Conservation (phyloP, 1,140 invertebrate species). For the Cecropterus lyciades region DNA sequence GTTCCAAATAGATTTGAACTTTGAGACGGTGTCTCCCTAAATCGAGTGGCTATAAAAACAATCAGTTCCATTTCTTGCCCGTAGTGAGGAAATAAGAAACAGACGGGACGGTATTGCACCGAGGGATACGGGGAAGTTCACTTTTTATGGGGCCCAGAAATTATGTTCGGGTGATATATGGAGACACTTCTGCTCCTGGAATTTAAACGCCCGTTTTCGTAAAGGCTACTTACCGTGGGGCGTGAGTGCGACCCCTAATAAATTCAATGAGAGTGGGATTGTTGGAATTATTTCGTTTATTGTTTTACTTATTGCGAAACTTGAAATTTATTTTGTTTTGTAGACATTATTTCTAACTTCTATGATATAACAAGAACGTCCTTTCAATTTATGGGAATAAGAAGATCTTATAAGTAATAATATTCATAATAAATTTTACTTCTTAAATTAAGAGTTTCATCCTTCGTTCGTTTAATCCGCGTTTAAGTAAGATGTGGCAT, state of each 20-base stretch:
- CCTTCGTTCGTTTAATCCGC: too few relatives aligned
- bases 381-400: too few relatives aligned
- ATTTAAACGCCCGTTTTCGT: slow-evolving; percentile 75
- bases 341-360: neutral
- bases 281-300: slow-evolving; percentile 38
- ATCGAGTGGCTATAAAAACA: slow-evolving; percentile 68
- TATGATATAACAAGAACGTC: too few relatives aligned
- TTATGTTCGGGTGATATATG: slow-evolving; percentile 76
- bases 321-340: slow-evolving; percentile 14
- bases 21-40: slow-evolving; percentile 46
- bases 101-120: slow-evolving; percentile 57
- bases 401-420: too few relatives aligned
- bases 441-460: too few relatives aligned
- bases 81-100: slow-evolving; percentile 73
- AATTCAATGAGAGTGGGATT: slow-evolving; percentile 65
- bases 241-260: slow-evolving; percentile 70
- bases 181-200: slow-evolving; percentile 67
- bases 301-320: slow-evolving; percentile 17
- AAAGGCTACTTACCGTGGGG: slow-evolving; percentile 69
- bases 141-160: slow-evolving; percentile 77
- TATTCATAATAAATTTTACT: too few relatives aligned
- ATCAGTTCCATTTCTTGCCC: slow-evolving; percentile 60
- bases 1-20: slow-evolving; percentile 65
- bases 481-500: too few relatives aligned
- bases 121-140: slow-evolving; percentile 59